Evolutionary conservation across 92 coral and sea anemone species (phyloP), one percentile per base, ranked within the genome.

Genomic region (Epizoanthus rinbou): DNA sequence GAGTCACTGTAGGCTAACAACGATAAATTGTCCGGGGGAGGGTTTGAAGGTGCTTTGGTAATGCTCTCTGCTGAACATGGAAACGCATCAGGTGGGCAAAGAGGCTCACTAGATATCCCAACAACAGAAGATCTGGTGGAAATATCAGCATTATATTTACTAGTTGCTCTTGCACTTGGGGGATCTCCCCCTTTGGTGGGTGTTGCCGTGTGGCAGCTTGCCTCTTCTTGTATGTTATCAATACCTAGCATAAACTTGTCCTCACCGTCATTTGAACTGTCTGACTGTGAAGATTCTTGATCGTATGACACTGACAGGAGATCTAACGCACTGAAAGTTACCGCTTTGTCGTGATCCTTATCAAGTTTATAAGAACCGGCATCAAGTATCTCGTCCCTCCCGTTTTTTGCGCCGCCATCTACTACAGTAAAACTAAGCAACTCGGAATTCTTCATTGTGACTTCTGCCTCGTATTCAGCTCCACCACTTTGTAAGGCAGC

Each of bases 361-460:
- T 75, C 85, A 43, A 23, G n/a, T 69, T 72, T 76, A 76, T 80
- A 24, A 22, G 35, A 70, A 75, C 69, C 74, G 13, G 2, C 28
- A 67, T 67, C 50, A 16, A 0, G 3, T n/a, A 16, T 67, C 3
- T 31, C 33, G 9, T 0, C 50, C 21, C 31, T 33, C 73, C 73
- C 18, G 8, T 19, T 16, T 67, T 19, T 9, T 10, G 15, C 3
- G 50, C n/a, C 43, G 23, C 39, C 73, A 67, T 19, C 19, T 14
- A 33, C 47, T 33, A 4, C 73, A 33, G 70, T 11, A 17, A 15
- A 13, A 65, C 39, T 13, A 65, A 28, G 6, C 16, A 65, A 25
- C 43, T 65, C 70, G 14, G 73, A 41, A 16, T 33, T 35, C 73
- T 11, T 67, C 6, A 28, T 67, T 6, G 22, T 16, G n/a, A 31